A percentile compares a stretch with the other conserved stretches of the same genome.
Evolutionary conservation across 2,113 vertebrate genomes (phyloP).

Genomic region (Zosterops borbonicus): DNA sequence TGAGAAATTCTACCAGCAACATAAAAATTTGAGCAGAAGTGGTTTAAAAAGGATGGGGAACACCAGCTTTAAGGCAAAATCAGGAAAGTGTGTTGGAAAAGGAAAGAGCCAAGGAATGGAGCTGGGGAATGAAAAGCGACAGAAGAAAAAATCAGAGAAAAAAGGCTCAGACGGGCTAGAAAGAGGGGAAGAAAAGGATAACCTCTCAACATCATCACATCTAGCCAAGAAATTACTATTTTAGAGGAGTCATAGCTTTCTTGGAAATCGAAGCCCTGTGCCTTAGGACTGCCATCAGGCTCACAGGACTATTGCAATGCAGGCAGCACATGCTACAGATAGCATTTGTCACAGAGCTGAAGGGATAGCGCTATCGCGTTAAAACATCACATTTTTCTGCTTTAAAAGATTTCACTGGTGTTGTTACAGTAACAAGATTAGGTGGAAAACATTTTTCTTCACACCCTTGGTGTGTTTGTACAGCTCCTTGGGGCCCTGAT

Average conservation of each 20-base stretch:
- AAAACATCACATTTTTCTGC: not conserved
- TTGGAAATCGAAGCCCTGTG: not conserved
- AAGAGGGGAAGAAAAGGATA: not conserved
- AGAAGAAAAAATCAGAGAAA: not conserved
- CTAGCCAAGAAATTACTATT: not conserved
- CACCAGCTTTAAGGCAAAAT: not conserved
- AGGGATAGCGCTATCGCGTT: not conserved
- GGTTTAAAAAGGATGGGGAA: not conserved
- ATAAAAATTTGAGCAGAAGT: not conserved
- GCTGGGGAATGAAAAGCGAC: not conserved
- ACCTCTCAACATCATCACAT: not conserved
- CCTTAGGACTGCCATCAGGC: not conserved
- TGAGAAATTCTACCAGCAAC: not conserved
- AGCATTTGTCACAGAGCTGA: not conserved
- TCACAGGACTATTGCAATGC: not conserved
- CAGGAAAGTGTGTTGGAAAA: not conserved
- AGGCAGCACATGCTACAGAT: not conserved
- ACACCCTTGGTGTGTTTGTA: not conserved
- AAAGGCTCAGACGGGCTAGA: not conserved
- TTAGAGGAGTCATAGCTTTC: not conserved
- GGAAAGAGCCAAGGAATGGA: not conserved
- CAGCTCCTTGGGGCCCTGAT: rapidly evolving
- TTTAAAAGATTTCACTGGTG: not conserved
- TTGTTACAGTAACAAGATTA: conserved; percentile 49
- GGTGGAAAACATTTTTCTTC: not conserved